These are phyloP conservation scores for Chrysomallon squamiferum DNA, from an alignment of 1,140 invertebrate genomes.

Conservation along the genomic window DNA sequence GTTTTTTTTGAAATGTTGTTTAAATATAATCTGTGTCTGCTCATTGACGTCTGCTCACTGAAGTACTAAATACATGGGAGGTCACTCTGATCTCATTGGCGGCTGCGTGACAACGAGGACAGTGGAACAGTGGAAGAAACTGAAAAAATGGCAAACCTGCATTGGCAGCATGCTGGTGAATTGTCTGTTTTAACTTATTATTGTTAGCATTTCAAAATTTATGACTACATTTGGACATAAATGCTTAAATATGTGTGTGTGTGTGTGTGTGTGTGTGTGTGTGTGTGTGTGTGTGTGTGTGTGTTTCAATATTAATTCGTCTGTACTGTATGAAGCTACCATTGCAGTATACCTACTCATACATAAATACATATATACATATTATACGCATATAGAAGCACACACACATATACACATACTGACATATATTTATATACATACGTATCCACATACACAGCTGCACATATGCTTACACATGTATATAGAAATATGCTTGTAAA, in stretches of 20 bases:
- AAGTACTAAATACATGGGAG: constrained; percentile 60
- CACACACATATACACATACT: too few relatives aligned
- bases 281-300: neutral
- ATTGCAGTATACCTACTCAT: neutral
- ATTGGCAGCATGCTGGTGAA: constrained; percentile 80
- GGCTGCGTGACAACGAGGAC: constrained; percentile 82
- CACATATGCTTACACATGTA: too few relatives aligned
- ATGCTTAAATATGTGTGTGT: neutral
- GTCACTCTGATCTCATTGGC: constrained; percentile 96
- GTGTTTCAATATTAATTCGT: neutral
- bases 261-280: neutral
- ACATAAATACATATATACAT: neutral
- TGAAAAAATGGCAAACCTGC: constrained; percentile 79
- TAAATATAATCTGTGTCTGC: too few relatives aligned
- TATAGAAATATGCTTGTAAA: too few relatives aligned
- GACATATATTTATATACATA: too few relatives aligned
- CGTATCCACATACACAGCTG: too few relatives aligned
- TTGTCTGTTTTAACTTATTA: neutral
- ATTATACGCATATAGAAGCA: too few relatives aligned
- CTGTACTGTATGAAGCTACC: neutral
- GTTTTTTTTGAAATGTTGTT: too few relatives aligned
- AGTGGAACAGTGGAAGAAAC: constrained; percentile 69
- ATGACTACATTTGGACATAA: too few relatives aligned
- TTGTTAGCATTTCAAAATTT: neutral
- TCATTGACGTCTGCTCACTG: too few relatives aligned